Conservation (phyloP, 2,888 invertebrate genomes). For the Julus scandinavius region DNA sequence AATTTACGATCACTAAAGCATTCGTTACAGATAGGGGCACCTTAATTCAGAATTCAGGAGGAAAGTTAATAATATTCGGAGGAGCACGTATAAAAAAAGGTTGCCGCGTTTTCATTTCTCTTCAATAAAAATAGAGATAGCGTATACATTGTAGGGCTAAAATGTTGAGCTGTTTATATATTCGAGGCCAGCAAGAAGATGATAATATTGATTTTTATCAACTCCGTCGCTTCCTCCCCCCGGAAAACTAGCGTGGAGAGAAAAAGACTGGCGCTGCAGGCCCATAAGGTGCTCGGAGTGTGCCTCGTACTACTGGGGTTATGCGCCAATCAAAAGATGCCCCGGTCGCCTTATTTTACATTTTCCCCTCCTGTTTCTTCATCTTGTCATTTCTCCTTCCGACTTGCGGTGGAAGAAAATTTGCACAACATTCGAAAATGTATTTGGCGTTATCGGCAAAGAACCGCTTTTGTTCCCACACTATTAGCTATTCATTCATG, state of each 20-base stretch:
- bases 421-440: background rate
- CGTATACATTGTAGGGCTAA: background rate
- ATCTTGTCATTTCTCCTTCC: background rate
- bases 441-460: background rate
- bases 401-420: background rate
- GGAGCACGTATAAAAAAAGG: background rate
- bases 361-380: background rate
- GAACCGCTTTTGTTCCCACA: background rate
- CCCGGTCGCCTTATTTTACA: background rate
- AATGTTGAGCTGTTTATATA: slow-evolving; percentile 1
- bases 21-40: background rate
- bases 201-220: slow-evolving; percentile 21
- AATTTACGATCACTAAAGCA: background rate
- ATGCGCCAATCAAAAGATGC: background rate
- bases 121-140: slow-evolving; percentile 12
- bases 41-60: background rate
- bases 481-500: background rate
- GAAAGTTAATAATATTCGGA: background rate
- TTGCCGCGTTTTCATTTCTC: background rate
- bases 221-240: background rate
- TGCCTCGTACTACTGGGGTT: background rate
- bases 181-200: slow-evolving; percentile 19
- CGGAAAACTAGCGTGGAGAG: background rate
- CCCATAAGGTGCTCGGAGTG: background rate
- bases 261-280: background rate